Conservation (phyloP, 2,888 invertebrate species). For the Tryphoninae sp. region DNA sequence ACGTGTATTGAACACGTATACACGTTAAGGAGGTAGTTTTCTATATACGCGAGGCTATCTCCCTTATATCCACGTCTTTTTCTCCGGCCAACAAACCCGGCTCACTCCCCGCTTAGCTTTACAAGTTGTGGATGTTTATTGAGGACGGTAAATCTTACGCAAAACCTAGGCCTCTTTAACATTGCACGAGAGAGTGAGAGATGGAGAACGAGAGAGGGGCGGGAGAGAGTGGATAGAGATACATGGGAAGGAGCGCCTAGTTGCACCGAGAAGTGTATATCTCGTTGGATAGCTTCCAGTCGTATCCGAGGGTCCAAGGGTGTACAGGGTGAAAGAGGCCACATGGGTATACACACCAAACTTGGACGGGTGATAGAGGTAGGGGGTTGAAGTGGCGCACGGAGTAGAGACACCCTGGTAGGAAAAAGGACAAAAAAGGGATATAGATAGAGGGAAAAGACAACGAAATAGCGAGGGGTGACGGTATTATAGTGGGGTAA, state of each 20-base stretch:
- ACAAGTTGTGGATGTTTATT: slow-evolving; percentile 63
- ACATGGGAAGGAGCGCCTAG: slow-evolving; percentile 34
- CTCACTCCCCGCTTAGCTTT: slow-evolving; percentile 50
- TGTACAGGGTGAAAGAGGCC: slow-evolving; percentile 66
- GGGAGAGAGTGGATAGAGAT: slow-evolving; percentile 52
- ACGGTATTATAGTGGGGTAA: slow-evolving; percentile 17
- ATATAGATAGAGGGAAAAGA: neutral
- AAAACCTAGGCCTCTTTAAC: slow-evolving; percentile 70
- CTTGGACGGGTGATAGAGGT: slow-evolving; percentile 14
- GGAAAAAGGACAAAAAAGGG: slow-evolving; percentile 14
- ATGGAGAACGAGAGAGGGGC: slow-evolving; percentile 29
- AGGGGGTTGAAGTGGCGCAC: slow-evolving; percentile 27
- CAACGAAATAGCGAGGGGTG: slow-evolving; percentile 17
- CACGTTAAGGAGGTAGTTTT: neutral
- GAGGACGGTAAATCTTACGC: slow-evolving; percentile 62
- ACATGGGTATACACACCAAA: slow-evolving; percentile 17
- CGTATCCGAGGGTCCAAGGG: slow-evolving; percentile 61
- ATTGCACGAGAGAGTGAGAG: slow-evolving; percentile 62
- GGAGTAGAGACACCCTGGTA: slow-evolving; percentile 2
- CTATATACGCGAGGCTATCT: slow-evolving; percentile 3
- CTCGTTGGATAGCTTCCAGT: slow-evolving; percentile 74
- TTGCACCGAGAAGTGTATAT: slow-evolving; percentile 65
- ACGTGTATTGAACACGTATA: neutral
- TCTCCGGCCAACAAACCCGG: slow-evolving; percentile 17
- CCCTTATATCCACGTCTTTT: slow-evolving; percentile 16